Conservation (phyloP, 2,888 invertebrate species). For the Lordiphosa andalusiaca region DNA sequence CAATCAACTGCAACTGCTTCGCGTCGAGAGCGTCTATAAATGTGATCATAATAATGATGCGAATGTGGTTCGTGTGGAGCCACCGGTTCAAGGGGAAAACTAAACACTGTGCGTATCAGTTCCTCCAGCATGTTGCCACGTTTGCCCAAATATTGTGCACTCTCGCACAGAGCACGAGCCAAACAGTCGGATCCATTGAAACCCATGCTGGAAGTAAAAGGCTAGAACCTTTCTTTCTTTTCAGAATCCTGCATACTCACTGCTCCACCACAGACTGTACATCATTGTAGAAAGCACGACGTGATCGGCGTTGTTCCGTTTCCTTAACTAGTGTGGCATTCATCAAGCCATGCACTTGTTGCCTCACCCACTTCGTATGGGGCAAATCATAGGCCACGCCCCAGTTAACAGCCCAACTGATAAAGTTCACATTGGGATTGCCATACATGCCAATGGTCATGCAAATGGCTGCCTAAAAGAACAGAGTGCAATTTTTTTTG, state of each 20-base stretch:
- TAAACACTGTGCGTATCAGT: constrained; percentile 86
- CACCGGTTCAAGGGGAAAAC: constrained; percentile 52
- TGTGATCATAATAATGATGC: constrained; percentile 84
- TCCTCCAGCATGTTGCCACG: constrained; percentile 86
- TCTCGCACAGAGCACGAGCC: constrained; percentile 87
- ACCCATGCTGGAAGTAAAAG: constrained; percentile 86
- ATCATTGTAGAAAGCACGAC: constrained; percentile 86
- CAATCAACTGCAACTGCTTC: constrained; percentile 81
- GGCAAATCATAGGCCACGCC: constrained; percentile 85
- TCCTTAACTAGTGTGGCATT: constrained; percentile 55
- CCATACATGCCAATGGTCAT: constrained; percentile 83
- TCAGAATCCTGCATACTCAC: no score
- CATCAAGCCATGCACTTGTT: constrained; percentile 76
- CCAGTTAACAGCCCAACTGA: constrained; percentile 87
- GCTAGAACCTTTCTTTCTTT: no score
- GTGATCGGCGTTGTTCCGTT: constrained; percentile 81
- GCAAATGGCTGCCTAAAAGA: constrained; percentile 82
- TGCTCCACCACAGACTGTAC: constrained; percentile 86
- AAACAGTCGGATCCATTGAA: constrained; percentile 87
- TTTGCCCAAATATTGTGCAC: constrained; percentile 83
- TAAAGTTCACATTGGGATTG: constrained; percentile 82
- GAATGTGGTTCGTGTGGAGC: constrained; percentile 80
- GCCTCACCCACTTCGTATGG: constrained; percentile 82
- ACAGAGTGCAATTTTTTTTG: constrained; percentile 1
- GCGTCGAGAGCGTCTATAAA: constrained; percentile 82